These are phyloP conservation scores for Anser cygnoides DNA, from an alignment of 2,113 vertebrate species.

Conservation along the genomic window DNA sequence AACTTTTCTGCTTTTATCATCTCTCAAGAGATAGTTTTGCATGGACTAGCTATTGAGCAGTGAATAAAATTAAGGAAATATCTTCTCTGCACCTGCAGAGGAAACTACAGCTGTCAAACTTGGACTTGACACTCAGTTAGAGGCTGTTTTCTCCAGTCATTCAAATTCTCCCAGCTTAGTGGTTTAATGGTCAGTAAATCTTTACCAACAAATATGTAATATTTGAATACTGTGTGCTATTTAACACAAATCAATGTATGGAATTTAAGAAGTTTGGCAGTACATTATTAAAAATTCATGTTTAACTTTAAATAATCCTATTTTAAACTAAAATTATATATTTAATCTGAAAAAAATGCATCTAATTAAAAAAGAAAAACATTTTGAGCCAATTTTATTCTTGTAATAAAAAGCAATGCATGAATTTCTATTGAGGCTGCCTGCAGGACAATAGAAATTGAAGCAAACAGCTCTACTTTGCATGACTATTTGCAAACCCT, in stretches of 20 bases:
- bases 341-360: background rate
- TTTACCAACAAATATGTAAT: background rate
- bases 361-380: background rate
- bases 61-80: conserved; percentile 31
- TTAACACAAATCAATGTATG: background rate
- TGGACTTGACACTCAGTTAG: background rate
- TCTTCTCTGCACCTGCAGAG: background rate
- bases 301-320: background rate
- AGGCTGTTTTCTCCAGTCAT: background rate
- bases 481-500: background rate
- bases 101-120: background rate
- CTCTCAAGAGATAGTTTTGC: background rate
- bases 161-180: background rate
- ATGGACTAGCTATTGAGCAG: conserved; percentile 3
- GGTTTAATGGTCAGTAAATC: background rate
- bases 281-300: background rate
- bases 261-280: background rate
- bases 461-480: background rate
- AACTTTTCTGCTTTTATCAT: background rate
- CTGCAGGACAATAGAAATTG: background rate
- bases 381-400: background rate
- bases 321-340: background rate
- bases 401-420: background rate
- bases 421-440: background rate
- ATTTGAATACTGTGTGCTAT: background rate